Evolutionary conservation across 35 echinoderm and acorn worm genomes (phyloP).

Genomic region (Heliocidaris erythrogramma): DNA sequence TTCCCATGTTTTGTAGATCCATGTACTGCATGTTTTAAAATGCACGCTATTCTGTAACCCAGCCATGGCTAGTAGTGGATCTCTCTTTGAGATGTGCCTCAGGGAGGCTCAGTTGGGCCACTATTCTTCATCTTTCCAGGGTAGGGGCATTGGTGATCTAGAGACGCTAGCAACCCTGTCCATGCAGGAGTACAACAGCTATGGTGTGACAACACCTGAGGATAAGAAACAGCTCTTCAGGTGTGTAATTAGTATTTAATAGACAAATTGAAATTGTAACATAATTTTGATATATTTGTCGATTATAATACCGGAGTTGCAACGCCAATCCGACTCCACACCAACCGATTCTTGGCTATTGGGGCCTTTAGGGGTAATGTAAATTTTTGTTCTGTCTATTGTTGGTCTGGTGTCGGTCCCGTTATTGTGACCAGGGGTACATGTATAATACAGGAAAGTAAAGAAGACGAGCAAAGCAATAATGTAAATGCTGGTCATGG

Average conservation of each 20-base stretch:
- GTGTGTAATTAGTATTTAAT: constrained; percentile 32
- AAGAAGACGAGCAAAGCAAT: not conserved
- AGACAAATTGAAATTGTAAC: constrained; percentile 19
- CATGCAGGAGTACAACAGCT: constrained; percentile 67
- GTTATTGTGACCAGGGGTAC: too few species aligned
- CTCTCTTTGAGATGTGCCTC: constrained; percentile 46
- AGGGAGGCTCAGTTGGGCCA: constrained; percentile 70
- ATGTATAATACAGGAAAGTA: too few species aligned
- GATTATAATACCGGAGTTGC: too few species aligned
- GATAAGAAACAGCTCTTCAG: constrained; percentile 70
- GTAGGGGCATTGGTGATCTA: constrained; percentile 41
- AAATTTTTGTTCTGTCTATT: too few species aligned
- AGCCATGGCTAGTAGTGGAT: constrained; percentile 15
- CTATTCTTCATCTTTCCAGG: constrained; percentile 54
- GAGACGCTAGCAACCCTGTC: constrained; percentile 55
- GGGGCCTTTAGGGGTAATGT: too few species aligned
- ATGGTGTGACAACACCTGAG: constrained; percentile 54
- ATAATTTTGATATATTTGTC: not conserved
- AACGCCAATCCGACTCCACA: not conserved
- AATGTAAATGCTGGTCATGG: not conserved
- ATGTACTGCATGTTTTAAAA: not conserved
- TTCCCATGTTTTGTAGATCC: not conserved
- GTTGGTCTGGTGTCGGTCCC: not conserved
- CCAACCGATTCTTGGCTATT: too few species aligned
- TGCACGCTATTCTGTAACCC: not conserved